Conservation (phyloP, 2,888 invertebrate genomes). For the Spilosoma lubricipeda region DNA sequence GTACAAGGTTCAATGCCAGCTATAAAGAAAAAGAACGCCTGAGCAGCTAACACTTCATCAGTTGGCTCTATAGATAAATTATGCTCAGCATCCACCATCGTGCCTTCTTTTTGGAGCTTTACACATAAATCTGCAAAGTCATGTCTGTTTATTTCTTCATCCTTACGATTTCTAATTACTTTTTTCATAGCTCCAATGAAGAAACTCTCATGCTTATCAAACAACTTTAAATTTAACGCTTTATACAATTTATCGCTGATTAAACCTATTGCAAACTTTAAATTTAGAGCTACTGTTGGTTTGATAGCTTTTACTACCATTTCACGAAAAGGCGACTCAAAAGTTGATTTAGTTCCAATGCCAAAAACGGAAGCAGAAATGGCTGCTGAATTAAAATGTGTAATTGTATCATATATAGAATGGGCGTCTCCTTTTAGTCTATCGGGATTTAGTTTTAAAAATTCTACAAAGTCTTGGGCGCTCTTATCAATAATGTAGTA, state of each 20-base stretch:
- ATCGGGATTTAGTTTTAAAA: conserved; percentile 57
- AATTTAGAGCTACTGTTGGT: conserved; percentile 46
- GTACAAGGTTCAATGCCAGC: conserved; percentile 71
- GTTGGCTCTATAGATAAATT: conserved; percentile 66
- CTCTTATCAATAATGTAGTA: conserved; percentile 70
- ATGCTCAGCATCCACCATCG: conserved; percentile 58
- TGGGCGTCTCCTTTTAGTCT: conserved; percentile 48
- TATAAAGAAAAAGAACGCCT: conserved; percentile 49
- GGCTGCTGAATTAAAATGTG: conserved; percentile 61
- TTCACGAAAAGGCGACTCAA: conserved; percentile 67
- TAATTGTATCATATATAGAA: conserved; percentile 45
- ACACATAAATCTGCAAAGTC: conserved; percentile 73
- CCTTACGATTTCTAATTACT: conserved; percentile 61
- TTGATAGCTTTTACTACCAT: conserved; percentile 51
- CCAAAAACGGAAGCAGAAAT: conserved; percentile 74
- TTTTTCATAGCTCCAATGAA: conserved; percentile 70
- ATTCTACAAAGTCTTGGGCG: conserved; percentile 65
- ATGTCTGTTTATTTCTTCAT: conserved; percentile 59
- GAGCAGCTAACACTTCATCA: conserved; percentile 56
- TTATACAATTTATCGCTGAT: conserved; percentile 49
- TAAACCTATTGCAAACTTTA: conserved; percentile 53
- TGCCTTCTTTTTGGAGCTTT: conserved; percentile 64
- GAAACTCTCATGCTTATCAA: conserved; percentile 61
- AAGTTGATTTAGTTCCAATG: conserved; percentile 63
- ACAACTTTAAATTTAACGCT: conserved; percentile 58